Percentiles rank a stretch among this genome's conserved stretches.
phyloP scores from a whole-genome alignment of 2,888 invertebrate species.

The Ceriagrion tenellum region DNA sequence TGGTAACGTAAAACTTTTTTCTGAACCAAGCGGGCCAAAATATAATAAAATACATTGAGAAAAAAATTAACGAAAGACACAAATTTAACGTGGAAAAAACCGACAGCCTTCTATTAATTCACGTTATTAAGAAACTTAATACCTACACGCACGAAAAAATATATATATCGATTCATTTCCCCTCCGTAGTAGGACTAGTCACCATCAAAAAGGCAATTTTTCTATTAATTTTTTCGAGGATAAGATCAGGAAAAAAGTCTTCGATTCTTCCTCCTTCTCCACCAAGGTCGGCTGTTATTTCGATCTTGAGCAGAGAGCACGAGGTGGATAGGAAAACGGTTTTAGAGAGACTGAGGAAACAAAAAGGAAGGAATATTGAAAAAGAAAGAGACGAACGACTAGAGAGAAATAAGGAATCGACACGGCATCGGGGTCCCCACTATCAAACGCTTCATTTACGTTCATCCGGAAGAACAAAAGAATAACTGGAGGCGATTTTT shows the following conservation, averaged over 20 bases:
- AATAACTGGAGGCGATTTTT: slow-evolving; percentile 14
- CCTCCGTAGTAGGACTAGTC: background rate
- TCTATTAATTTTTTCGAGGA: background rate
- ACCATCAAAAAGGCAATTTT: background rate
- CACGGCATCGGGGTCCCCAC: background rate
- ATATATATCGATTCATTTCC: background rate
- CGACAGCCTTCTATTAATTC: background rate
- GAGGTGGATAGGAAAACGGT: background rate
- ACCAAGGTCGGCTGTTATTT: background rate
- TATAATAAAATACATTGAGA: background rate
- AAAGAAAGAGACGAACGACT: background rate
- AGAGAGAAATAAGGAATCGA: background rate
- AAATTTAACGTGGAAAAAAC: background rate
- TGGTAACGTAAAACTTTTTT: background rate
- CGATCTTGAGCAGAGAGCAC: background rate
- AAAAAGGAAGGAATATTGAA: background rate
- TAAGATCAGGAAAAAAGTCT: background rate
- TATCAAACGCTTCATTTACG: slow-evolving; percentile 50
- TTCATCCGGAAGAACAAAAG: slow-evolving; percentile 59
- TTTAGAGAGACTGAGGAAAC: background rate
- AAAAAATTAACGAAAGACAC: background rate
- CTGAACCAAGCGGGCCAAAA: background rate
- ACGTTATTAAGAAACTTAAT: slow-evolving; percentile 8
- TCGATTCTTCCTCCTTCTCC: background rate
- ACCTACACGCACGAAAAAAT: background rate